Base-by-base conservation (phyloP, 2,797 vertebrate genomes). In the Gallirallus australis region DNA sequence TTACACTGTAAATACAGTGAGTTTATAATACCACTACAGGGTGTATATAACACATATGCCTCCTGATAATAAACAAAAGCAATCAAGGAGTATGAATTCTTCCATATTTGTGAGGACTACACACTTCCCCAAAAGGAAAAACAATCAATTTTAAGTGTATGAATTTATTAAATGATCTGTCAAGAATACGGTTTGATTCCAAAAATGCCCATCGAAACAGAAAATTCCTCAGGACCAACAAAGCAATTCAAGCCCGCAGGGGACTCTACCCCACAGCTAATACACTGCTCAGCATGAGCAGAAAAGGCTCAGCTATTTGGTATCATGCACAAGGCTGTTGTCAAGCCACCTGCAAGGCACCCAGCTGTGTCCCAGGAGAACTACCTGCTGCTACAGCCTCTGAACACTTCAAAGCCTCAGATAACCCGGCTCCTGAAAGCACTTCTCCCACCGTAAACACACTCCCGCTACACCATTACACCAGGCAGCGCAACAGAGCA, bases 391-490 rank as follows among this genome's bases (percentile, higher is more conserved):
- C 95, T 84, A 15, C 85, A 94, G 89, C 72, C 86, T 94, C 84
- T 45, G 68, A 94, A 87, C 92, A 80, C 86, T 96, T 95, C 85
- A 93, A 94, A 96, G 91, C 39, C 72, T 77, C 53, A 20, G n/a
- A 93, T 88, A 66, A 28, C 59, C 12, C 30, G 16, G 80, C 10
- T 1, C 21, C 81, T 37, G 68, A 50, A 73, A 56, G 52, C 80
- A 30, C 47, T 30, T 57, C 83, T 88, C 86, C 82, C 60, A 21
- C 54, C 6, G 2, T 77, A 89, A 96, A 96, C 6, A 63, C 72
- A 30, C 85, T 71, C 15, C 68, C 0, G 15, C 81, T 66, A 76
- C 70, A 90, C 59, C 48, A 40, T 50, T 82, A 69, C 83, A 68
- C 28, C 93, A 57, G 72, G 89, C 92, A 90, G 93, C 90, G 86